Percentiles rank a stretch among this genome's conserved stretches.
Conservation (phyloP, 2,797 vertebrate genomes). For the Pangasius djambal region DNA sequence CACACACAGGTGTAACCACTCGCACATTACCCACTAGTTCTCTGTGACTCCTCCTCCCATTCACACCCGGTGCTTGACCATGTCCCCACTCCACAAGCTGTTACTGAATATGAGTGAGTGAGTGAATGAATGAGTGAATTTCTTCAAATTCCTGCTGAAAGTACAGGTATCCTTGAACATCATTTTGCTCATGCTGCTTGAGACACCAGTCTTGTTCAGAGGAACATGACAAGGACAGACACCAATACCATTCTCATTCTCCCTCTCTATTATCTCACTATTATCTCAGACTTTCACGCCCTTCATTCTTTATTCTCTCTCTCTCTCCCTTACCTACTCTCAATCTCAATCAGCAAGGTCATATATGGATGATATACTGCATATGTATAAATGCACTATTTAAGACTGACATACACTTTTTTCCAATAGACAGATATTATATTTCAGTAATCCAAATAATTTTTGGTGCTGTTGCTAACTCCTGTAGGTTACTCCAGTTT, state of each 20-base stretch:
- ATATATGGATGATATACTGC: neutral
- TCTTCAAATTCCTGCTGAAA: neutral
- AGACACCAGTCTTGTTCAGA: neutral
- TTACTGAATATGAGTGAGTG: neutral
- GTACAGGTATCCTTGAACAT: neutral
- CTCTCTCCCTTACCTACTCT: neutral
- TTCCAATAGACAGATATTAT: neutral
- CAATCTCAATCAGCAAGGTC: neutral
- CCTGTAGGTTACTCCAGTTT: neutral
- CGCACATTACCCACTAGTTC: neutral
- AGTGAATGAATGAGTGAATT: neutral
- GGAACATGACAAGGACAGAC: neutral
- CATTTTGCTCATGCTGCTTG: conserved; percentile 1
- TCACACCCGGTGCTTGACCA: neutral
- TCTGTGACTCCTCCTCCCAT: neutral
- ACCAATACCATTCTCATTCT: neutral
- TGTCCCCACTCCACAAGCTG: neutral
- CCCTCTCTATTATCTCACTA: neutral
- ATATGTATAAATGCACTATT: neutral
- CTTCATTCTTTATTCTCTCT: neutral
- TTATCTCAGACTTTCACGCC: neutral
- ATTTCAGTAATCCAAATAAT: neutral
- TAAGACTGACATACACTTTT: neutral
- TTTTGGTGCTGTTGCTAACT: neutral
- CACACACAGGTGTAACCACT: neutral